Evolutionary conservation across 2,797 vertebrate species (phyloP).

Genomic region (Furcifer pardalis): DNA sequence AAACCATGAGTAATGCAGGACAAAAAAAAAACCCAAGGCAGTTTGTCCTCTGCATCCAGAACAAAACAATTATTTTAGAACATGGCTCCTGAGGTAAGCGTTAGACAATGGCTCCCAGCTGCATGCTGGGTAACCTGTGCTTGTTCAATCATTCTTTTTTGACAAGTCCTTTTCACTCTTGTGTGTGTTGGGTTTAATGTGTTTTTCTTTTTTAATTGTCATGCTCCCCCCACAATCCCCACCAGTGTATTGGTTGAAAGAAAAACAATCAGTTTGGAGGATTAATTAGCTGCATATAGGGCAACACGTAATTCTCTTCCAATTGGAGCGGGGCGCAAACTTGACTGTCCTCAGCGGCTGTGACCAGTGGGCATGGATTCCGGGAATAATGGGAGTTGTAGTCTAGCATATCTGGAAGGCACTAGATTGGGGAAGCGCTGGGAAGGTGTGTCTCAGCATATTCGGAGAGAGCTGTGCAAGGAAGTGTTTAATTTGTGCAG

Average conservation of each 20-base stretch:
- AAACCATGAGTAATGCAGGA: constrained; percentile 25
- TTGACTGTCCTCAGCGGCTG: not conserved
- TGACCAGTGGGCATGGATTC: not conserved
- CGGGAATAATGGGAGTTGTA: not conserved
- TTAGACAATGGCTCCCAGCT: not conserved
- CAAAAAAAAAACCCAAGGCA: not conserved
- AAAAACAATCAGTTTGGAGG: not conserved
- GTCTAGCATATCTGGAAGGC: not conserved
- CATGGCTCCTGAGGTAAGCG: constrained; percentile 9
- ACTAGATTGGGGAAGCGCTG: not conserved
- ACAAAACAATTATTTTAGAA: not conserved
- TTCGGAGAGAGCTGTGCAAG: not conserved
- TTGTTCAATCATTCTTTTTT: not conserved
- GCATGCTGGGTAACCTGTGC: not conserved
- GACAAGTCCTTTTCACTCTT: constrained; percentile 1
- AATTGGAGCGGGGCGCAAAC: not conserved
- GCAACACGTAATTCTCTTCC: not conserved
- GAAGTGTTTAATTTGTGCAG: not conserved
- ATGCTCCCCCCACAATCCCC: not conserved
- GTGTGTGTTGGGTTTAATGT: not conserved
- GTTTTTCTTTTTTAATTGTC: not conserved
- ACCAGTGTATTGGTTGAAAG: too few species aligned
- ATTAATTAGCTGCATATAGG: not conserved
- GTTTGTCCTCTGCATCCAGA: constrained; percentile 9
- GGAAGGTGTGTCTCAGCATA: not conserved